Conservation (phyloP, 2,797 vertebrate species). For the Lophura swinhoii region DNA sequence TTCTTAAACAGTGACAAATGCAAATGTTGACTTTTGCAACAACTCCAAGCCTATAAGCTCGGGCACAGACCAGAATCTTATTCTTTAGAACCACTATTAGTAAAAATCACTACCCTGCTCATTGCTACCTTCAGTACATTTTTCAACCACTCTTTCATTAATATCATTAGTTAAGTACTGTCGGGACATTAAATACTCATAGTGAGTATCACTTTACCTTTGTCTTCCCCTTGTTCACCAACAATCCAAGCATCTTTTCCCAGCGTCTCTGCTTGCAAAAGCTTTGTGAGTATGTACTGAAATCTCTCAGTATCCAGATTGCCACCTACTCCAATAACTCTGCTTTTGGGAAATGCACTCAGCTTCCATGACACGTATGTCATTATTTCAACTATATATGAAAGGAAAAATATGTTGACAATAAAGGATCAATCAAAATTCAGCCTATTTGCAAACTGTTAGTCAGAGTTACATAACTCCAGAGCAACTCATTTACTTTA, state of each 20-base stretch:
- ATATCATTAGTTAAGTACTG: not conserved
- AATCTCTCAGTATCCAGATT: conserved; percentile 93
- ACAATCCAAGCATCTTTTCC: conserved; percentile 89
- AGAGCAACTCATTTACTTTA: not conserved
- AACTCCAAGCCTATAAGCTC: not conserved
- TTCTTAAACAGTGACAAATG: not conserved
- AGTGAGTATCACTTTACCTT: conserved; percentile 80
- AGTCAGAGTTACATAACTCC: not conserved
- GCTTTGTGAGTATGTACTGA: conserved; percentile 82
- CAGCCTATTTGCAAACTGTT: not conserved
- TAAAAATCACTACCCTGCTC: not conserved
- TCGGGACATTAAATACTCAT: not conserved
- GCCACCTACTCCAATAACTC: conserved; percentile 92
- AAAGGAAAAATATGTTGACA: conserved; percentile 11
- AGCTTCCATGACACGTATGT: conserved; percentile 93
- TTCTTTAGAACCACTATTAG: not conserved
- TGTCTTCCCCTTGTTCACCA: conserved; percentile 93
- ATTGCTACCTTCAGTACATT: not conserved
- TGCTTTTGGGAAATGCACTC: conserved; percentile 87
- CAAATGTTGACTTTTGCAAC: not conserved
- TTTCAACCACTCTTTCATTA: not conserved
- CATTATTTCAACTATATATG: conserved; percentile 92
- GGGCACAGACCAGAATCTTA: not conserved
- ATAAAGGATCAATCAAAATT: not conserved
- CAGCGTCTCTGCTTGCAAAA: conserved; percentile 80